Evolutionary conservation across 64 coral and sea anemone species (phyloP).

Genomic region (Trachythela sp.): DNA sequence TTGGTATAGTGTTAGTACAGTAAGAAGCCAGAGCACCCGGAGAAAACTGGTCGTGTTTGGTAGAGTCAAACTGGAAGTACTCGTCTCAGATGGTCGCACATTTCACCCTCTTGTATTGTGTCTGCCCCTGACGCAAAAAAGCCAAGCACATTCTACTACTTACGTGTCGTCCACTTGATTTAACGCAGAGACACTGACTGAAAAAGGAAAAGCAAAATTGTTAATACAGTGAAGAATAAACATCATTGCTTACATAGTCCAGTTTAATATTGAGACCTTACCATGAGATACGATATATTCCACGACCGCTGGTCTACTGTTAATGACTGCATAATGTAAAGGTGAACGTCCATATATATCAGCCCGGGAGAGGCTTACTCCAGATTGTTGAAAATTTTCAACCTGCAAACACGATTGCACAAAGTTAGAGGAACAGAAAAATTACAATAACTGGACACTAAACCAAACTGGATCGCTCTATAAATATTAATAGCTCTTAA

Average conservation of each 20-base stretch:
- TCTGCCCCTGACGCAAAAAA: too few species aligned
- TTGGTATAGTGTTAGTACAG: too few species aligned
- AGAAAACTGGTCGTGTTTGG: too few species aligned
- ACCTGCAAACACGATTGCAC: conserved; percentile 52
- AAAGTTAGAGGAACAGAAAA: not conserved
- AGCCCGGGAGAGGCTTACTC: conserved; percentile 72
- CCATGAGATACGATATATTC: conserved; percentile 95
- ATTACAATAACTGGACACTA: too few species aligned
- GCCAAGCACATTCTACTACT: too few species aligned
- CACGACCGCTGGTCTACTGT: conserved; percentile 78
- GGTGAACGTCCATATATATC: conserved; percentile 86
- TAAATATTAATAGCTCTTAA: not conserved
- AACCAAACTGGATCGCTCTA: too few species aligned
- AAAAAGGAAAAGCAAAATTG: not conserved
- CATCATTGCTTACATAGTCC: not conserved
- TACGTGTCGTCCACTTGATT: conserved; percentile 15
- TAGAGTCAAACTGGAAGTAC: too few species aligned
- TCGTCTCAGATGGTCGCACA: too few species aligned
- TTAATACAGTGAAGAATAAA: not conserved
- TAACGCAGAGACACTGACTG: conserved; percentile 10
- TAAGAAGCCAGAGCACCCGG: too few species aligned
- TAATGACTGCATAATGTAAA: conserved; percentile 82
- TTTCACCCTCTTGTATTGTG: too few species aligned
- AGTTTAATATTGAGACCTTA: conserved; percentile 26
- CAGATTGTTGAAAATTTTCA: conserved; percentile 60